These are phyloP conservation scores for Drosophila hawaiiensis DNA, from an alignment of 2,888 invertebrate genomes.

Conservation along the genomic window DNA sequence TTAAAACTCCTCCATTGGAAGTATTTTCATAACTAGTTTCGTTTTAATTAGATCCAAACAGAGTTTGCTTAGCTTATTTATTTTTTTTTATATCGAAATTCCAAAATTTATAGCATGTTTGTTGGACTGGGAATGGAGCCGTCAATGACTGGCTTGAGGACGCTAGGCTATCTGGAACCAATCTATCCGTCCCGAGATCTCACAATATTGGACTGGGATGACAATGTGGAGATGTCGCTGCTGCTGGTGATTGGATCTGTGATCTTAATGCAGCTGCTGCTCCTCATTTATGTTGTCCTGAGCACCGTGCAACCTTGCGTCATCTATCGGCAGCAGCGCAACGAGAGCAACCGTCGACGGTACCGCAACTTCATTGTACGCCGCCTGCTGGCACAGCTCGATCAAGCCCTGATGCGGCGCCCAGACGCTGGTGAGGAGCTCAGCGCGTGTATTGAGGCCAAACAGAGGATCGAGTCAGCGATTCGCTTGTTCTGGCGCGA, in stretches of 20 bases:
- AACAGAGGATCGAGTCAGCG: constrained; percentile 25
- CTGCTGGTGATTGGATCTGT: constrained; percentile 34
- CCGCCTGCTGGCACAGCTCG: constrained; percentile 52
- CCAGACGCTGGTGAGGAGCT: constrained; percentile 19
- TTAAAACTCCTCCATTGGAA: background rate
- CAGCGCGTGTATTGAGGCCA: constrained; percentile 18
- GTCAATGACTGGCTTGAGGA: constrained; percentile 12
- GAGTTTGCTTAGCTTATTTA: background rate
- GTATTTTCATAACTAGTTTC: background rate
- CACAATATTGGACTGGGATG: constrained; percentile 30
- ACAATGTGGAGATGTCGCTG: constrained; percentile 32
- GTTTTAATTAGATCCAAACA: background rate
- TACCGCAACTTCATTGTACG: constrained; percentile 56
- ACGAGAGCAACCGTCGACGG: constrained; percentile 36
- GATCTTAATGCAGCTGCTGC: constrained; percentile 40
- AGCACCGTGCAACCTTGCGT: constrained; percentile 26
- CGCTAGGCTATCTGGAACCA: constrained; percentile 9
- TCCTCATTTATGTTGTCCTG: constrained; percentile 39
- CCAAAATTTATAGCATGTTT: constrained; percentile 8
- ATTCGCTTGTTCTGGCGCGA: constrained; percentile 55
- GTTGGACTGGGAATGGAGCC: constrained; percentile 7
- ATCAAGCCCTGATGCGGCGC: constrained; percentile 20
- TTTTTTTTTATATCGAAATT: constrained; percentile 16
- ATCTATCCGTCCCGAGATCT: background rate
- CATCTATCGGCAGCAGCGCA: constrained; percentile 28